Conservation (phyloP, 1,140 invertebrate genomes). For the Cotesia chilonis region DNA sequence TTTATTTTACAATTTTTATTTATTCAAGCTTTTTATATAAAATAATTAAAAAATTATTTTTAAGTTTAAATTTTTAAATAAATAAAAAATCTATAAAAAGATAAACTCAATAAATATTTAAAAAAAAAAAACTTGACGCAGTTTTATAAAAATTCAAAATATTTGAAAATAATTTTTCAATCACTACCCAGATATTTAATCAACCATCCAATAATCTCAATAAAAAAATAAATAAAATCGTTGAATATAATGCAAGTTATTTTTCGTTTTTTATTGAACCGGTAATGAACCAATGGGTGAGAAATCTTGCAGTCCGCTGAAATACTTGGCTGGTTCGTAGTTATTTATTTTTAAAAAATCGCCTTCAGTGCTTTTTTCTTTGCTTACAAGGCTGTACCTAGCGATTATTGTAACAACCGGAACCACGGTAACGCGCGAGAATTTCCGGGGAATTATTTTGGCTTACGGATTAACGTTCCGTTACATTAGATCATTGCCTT, state of each 20-base stretch:
- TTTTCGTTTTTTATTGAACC: not conserved
- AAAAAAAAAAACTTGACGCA: too few species aligned
- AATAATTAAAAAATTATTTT: too few species aligned
- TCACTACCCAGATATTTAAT: too few species aligned
- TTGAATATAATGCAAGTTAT: not conserved
- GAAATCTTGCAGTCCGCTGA: conserved; percentile 8
- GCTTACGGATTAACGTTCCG: conserved; percentile 32
- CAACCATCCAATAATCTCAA: too few species aligned
- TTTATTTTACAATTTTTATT: too few species aligned
- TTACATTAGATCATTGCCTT: conserved; percentile 23
- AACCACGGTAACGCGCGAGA: conserved; percentile 40
- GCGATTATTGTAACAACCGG: conserved; percentile 40
- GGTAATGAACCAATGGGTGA: not conserved
- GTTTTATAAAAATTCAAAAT: too few species aligned
- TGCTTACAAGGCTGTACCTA: conserved; percentile 4
- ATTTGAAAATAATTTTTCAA: too few species aligned
- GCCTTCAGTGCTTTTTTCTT: not conserved
- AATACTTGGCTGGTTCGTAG: not conserved
- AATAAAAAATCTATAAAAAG: too few species aligned
- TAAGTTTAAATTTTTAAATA: too few species aligned
- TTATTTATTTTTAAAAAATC: conserved; percentile 4
- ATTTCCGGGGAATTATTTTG: conserved; percentile 41
- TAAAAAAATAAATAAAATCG: too few species aligned
- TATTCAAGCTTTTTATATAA: too few species aligned
- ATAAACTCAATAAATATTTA: too few species aligned